phyloP scores from a whole-genome alignment of 1,140 invertebrate genomes.

The Polypedilum vanderplanki region DNA sequence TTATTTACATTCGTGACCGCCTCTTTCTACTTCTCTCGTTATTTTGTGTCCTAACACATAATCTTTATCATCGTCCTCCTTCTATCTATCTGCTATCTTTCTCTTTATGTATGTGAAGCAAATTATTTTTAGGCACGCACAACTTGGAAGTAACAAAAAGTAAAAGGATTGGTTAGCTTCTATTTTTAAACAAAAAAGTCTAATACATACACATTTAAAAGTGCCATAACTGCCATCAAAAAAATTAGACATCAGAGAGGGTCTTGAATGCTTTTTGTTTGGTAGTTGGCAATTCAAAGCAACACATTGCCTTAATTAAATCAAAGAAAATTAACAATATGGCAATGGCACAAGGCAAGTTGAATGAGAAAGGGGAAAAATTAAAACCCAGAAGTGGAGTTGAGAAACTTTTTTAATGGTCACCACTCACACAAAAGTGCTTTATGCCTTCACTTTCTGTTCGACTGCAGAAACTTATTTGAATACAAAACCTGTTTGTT shows the following conservation, averaged over 20 bases:
- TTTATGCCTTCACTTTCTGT: background rate
- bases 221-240: background rate
- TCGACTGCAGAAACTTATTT: background rate
- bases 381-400: background rate
- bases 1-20: too few relatives aligned
- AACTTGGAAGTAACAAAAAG: background rate
- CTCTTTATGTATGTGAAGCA: background rate
- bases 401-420: conserved; percentile 19
- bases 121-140: conserved; percentile 24
- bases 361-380: background rate
- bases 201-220: background rate
- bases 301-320: conserved; percentile 19
- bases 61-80: too few relatives aligned
- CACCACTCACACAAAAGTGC: background rate
- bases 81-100: too few relatives aligned
- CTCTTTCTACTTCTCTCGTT: too few relatives aligned
- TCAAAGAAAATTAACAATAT: conserved; percentile 15
- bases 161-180: conserved; percentile 9
- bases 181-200: background rate
- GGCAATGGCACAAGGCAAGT: too few relatives aligned
- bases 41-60: too few relatives aligned
- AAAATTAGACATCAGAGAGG: background rate
- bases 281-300: conserved; percentile 8
- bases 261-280: too few relatives aligned
- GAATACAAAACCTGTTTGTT: conserved; percentile 23